Conservation (phyloP, 2,888 invertebrate species). For the Tipula confusa region DNA sequence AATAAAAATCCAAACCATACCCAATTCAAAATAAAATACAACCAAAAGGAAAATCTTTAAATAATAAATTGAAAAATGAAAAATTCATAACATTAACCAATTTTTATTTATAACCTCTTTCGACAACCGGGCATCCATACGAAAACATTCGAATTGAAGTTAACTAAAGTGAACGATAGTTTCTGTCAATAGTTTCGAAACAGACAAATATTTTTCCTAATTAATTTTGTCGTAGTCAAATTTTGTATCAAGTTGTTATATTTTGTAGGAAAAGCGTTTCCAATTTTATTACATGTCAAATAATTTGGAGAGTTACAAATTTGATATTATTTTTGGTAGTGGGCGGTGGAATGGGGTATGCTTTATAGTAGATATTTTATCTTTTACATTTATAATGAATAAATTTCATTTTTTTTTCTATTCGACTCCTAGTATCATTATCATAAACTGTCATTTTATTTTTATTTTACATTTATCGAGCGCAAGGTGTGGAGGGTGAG, state of each 20-base stretch:
- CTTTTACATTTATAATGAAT: not conserved
- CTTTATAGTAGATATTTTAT: not conserved
- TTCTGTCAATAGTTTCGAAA: no score
- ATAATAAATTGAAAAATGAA: conserved; percentile 9
- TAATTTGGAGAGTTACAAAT: not conserved
- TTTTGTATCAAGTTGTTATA: not conserved
- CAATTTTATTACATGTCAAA: not conserved
- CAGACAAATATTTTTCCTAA: not conserved
- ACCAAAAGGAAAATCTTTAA: not conserved
- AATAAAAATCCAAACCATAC: not conserved
- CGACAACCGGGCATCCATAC: not conserved
- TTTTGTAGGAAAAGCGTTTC: not conserved
- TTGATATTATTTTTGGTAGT: not conserved
- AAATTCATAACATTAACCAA: not conserved
- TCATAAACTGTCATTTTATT: not conserved
- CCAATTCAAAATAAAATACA: not conserved
- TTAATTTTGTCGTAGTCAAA: not conserved
- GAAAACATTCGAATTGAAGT: not conserved
- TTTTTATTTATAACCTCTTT: not conserved
- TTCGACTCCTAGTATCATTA: not conserved
- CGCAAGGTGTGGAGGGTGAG: not conserved
- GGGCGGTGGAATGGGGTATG: not conserved
- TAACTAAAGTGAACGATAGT: not conserved
- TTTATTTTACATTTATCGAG: not conserved
- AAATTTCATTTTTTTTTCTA: not conserved